Base-by-base conservation (phyloP, 2,797 vertebrate genomes). In the Schizopygopsis pylzovi region DNA sequence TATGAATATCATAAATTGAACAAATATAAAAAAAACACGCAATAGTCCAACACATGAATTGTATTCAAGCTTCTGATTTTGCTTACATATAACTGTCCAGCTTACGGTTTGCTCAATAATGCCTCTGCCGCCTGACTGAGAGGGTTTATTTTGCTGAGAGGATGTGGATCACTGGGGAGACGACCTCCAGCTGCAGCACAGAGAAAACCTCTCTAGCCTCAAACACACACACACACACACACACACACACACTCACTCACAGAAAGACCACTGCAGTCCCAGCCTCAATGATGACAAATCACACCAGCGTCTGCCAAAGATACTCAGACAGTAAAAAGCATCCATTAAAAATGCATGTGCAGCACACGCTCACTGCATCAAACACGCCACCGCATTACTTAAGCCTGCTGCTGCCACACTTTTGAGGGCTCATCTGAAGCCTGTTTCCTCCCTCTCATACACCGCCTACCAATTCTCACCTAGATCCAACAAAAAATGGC, bases 241-340 rank as follows among this genome's bases (percentile, higher is more conserved):
- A 33, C 33, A 33, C 33, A 3, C 33, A 33, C 33, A 2, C 28
- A 2, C 28, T 33, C 28, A 33, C 76, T 79, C 83, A 79, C 25
- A 56, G 20, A 84, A 85, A 52, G 86, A 91, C 89, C 84, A 90
- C 89, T 91, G 87, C 88, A 91, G 91, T 86, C 86, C 82, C 65
- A 84, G 81, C 71, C 56, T 65, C 91, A 92, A 92, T 83, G 91
- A 94, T 94, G 93, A 94, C 94, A 94, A 94, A 95, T 95, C 91
- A 87, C 92, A 92, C 91, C 63, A 56, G 91, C 92, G 92, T 68
- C 90, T 89, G 92, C 90, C 91, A 91, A 90, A 94, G 91, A 95
- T 91, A 92, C 92, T 94, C 93, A 93, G 93, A 93, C 92, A 91
- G 93, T 94, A 95, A 94, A 94, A 95, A 95, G 93, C 94, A 91